Evolutionary conservation across 2,888 invertebrate species (phyloP).

Genomic region (Pachliopta kotzebuea): DNA sequence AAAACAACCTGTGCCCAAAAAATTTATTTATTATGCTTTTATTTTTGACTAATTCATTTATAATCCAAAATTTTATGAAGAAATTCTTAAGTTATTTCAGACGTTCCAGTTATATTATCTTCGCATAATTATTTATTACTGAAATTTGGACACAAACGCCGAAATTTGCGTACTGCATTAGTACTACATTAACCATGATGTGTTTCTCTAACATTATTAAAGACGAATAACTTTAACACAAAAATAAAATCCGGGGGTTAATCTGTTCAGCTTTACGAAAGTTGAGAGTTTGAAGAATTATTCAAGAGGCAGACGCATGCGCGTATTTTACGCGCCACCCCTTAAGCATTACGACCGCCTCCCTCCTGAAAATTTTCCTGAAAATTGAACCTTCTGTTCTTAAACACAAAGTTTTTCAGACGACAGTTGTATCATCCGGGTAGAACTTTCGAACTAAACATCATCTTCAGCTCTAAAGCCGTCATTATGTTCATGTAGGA

Average conservation of each 20-base stretch:
- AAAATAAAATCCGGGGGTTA: constrained; percentile 29
- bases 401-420: constrained; percentile 53
- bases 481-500: constrained; percentile 72
- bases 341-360: constrained; percentile 78
- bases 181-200: not conserved
- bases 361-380: constrained; percentile 53
- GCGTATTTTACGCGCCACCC: constrained; percentile 77
- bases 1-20: too few species aligned
- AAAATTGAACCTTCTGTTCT: constrained; percentile 66
- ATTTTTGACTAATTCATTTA: too few species aligned
- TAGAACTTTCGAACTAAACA: constrained; percentile 56
- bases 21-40: too few species aligned
- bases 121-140: too few species aligned
- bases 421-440: constrained; percentile 48
- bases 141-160: too few species aligned
- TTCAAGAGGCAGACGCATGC: constrained; percentile 72
- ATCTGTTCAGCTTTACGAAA: constrained; percentile 46
- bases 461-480: constrained; percentile 71
- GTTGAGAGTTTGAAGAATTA: constrained; percentile 62
- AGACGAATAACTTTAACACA: not conserved
- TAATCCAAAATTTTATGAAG: too few species aligned
- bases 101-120: too few species aligned
- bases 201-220: not conserved
- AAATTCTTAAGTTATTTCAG: too few species aligned
- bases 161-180: not conserved